Conservation (phyloP, 1,140 invertebrate species). For the Aphelenchoides fujianensis region DNA sequence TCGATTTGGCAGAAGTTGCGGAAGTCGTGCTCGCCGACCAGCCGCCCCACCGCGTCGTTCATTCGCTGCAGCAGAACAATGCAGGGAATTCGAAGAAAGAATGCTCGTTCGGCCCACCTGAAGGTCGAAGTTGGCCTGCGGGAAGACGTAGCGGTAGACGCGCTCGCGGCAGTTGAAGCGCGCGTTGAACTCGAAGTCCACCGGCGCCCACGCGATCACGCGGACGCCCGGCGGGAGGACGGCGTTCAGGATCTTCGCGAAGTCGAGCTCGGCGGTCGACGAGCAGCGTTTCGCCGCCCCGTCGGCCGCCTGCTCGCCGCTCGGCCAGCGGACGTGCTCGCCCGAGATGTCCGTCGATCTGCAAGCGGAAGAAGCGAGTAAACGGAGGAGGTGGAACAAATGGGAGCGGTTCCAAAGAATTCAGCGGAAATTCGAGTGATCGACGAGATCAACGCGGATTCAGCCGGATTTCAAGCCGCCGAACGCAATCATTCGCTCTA, state of each 20-base stretch:
- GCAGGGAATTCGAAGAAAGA: slow-evolving; percentile 19
- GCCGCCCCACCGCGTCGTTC: slow-evolving; percentile 71
- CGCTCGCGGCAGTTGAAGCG: slow-evolving; percentile 67
- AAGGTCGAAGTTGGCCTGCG: slow-evolving; percentile 75
- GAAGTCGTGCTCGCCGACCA: slow-evolving; percentile 85
- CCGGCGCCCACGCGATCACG: slow-evolving; percentile 81
- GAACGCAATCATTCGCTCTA: too few species aligned
- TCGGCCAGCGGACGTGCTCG: neutral
- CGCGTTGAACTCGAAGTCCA: slow-evolving; percentile 69
- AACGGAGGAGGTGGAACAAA: too few species aligned
- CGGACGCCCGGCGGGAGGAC: slow-evolving; percentile 82
- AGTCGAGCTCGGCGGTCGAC: slow-evolving; percentile 13
- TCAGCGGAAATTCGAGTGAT: too few species aligned
- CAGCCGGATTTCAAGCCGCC: too few species aligned
- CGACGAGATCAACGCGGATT: too few species aligned
- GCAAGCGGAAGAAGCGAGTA: too few species aligned
- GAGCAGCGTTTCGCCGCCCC: neutral
- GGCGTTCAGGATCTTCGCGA: slow-evolving; percentile 77
- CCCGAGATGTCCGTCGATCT: neutral
- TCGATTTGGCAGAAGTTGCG: slow-evolving; percentile 98
- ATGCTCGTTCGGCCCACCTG: slow-evolving; percentile 62
- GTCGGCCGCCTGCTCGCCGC: neutral
- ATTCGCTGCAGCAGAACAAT: slow-evolving; percentile 69
- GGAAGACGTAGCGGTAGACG: slow-evolving; percentile 90
- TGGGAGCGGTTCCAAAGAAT: too few species aligned